Base-by-base conservation (phyloP, 2,888 invertebrate species). In the Terebella lapidaria region DNA sequence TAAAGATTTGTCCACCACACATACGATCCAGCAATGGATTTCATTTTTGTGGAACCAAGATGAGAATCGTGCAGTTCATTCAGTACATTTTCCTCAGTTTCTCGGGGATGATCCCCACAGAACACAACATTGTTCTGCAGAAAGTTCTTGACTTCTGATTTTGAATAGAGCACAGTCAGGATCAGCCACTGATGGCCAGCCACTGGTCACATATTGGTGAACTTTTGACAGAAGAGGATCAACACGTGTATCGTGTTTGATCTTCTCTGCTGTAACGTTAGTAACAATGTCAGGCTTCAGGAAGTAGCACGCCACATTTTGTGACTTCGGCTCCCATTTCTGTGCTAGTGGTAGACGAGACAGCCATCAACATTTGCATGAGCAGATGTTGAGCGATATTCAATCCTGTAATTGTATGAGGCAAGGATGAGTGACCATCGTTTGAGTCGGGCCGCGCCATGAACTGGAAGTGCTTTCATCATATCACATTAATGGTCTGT, bases 401-500 rank as follows among this genome's bases (percentile, higher is more conserved):
- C 42, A 10, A 35, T 15, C 42, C n/a, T n/a, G n/a, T 35, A 35
- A 35, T 35, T 35, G 42, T 35, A 35, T n/a, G 42, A 35, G 10
- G 42, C 42, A 10, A 35, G 42, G n/a, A 35, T 35, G 10, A 35
- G 42, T 35, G 42, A 10, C 42, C 42, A 35, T 35, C 42, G 42
- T n/a, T 35, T 35, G 10, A 75, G 63, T 20, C 73, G 61, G 18
- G 67, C 69, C n/a, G 74, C 74, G 3, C 73, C 67, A 54, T 70
- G 62, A 10, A 70, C 58, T 22, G 72, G 72, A 5, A 75, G 58
- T 4, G 64, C 67, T 54, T 45, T 67, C 70, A 74, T 72, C 27
- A 72, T 67, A 56, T 71, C 69, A 54, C 81, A 70, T 75, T 2
- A 83, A 63, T 0, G 82, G 80, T 59, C 78, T 71, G 60, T 81